Evolutionary conservation across 23 tunicate species (phyloP).

Genomic region (Styela plicata): DNA sequence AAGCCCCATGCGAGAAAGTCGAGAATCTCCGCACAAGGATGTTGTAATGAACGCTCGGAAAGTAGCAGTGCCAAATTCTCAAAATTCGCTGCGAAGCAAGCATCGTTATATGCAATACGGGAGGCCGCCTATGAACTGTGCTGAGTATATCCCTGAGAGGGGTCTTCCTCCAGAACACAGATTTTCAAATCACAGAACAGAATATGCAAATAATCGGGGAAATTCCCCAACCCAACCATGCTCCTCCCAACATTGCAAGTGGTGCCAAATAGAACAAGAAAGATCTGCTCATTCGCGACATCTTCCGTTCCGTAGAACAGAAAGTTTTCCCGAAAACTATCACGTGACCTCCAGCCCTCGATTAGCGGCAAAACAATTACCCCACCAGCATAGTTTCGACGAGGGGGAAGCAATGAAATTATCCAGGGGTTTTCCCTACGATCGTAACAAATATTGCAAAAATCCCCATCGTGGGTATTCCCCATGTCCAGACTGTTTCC

Average conservation of each 20-base stretch:
- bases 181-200: background rate
- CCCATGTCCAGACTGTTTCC: constrained; percentile 31
- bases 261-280: constrained; percentile 24
- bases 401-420: background rate
- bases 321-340: constrained; percentile 7
- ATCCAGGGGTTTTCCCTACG: constrained; percentile 29
- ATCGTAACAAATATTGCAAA: background rate
- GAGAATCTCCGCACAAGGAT: background rate
- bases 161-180: background rate
- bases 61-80: background rate
- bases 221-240: constrained; percentile 13
- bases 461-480: constrained; percentile 23
- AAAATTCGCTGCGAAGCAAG: background rate
- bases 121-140: background rate
- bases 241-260: constrained; percentile 15
- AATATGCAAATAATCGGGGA: background rate
- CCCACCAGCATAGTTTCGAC: background rate
- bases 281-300: constrained; percentile 19
- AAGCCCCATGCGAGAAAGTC: background rate
- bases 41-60: background rate
- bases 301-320: constrained; percentile 9
- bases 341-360: constrained; percentile 6
- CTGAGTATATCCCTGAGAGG: background rate
- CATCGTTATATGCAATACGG: background rate
- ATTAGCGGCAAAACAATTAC: background rate